Evolutionary conservation across 2,797 vertebrate genomes (phyloP).

Genomic region (Myotis myotis): DNA sequence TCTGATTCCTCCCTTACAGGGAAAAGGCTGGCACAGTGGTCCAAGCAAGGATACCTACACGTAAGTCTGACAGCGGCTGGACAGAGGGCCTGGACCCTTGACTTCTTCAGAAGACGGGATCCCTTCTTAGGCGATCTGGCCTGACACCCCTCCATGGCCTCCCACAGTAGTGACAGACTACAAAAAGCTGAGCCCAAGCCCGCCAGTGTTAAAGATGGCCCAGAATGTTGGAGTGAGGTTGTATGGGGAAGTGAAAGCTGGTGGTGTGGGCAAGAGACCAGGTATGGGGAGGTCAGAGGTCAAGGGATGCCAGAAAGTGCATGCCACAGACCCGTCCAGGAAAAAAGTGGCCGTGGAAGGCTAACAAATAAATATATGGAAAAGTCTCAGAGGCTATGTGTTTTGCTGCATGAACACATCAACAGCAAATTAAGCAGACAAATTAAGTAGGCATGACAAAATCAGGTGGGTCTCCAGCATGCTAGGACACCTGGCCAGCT

Average conservation of each 20-base stretch:
- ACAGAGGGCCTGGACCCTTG: not conserved
- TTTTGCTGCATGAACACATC: not conserved
- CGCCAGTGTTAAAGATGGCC: not conserved
- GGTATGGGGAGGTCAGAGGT: not conserved
- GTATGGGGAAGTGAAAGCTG: not conserved
- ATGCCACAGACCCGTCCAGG: not conserved
- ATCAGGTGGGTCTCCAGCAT: not conserved
- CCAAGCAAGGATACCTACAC: not conserved
- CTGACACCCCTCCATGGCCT: not conserved
- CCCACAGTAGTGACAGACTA: not conserved
- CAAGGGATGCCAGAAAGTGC: not conserved
- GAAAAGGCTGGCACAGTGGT: not conserved
- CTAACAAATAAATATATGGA: slow-evolving; percentile 52
- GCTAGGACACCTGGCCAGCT: no score
- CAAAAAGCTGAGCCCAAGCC: not conserved
- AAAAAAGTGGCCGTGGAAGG: not conserved
- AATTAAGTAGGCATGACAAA: not conserved
- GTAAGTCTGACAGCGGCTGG: not conserved
- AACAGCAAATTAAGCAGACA: not conserved
- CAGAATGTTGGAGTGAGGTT: not conserved
- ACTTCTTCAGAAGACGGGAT: not conserved
- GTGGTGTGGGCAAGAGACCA: not conserved
- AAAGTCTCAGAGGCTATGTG: not conserved
- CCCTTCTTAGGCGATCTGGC: not conserved
- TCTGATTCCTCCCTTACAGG: slow-evolving; percentile 51